Conservation (phyloP, 1,140 invertebrate genomes). For the Tetramorium alpestre region DNA sequence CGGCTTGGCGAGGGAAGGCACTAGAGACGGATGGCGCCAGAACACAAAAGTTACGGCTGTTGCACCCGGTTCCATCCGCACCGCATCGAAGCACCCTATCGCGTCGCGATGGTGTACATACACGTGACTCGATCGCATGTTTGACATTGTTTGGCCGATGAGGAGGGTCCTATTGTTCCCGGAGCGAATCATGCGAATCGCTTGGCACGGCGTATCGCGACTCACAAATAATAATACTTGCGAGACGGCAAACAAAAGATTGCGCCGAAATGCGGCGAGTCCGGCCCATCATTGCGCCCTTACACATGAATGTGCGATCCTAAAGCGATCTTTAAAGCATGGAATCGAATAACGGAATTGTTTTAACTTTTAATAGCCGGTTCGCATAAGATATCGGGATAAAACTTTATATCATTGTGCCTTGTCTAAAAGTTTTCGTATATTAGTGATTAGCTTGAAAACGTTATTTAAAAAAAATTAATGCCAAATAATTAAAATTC, state of each 20-base stretch:
- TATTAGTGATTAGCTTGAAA: neutral
- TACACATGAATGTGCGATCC: neutral
- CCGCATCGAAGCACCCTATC: constrained; percentile 1
- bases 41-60: constrained; percentile 80
- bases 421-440: neutral
- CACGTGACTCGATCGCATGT: constrained; percentile 72
- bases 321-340: neutral
- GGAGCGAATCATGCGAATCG: constrained; percentile 73
- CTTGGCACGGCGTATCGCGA: constrained; percentile 6
- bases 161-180: constrained; percentile 76
- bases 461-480: neutral
- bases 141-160: constrained; percentile 77
- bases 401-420: neutral
- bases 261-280: constrained; percentile 48
- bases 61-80: constrained; percentile 69
- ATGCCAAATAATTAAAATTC: too few relatives aligned
- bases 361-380: neutral
- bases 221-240: constrained; percentile 72
- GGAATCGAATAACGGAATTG: neutral
- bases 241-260: constrained; percentile 69
- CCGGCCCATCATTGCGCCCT: neutral
- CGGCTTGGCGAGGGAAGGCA: neutral
- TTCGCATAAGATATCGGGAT: neutral
- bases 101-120: constrained; percentile 62
- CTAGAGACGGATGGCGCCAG: constrained; percentile 69